A percentile compares a stretch with the other conserved stretches of the same genome.
These are phyloP conservation scores for Microcebus tavaratra DNA, from an alignment of 2,113 vertebrate species.

Conservation along the genomic window DNA sequence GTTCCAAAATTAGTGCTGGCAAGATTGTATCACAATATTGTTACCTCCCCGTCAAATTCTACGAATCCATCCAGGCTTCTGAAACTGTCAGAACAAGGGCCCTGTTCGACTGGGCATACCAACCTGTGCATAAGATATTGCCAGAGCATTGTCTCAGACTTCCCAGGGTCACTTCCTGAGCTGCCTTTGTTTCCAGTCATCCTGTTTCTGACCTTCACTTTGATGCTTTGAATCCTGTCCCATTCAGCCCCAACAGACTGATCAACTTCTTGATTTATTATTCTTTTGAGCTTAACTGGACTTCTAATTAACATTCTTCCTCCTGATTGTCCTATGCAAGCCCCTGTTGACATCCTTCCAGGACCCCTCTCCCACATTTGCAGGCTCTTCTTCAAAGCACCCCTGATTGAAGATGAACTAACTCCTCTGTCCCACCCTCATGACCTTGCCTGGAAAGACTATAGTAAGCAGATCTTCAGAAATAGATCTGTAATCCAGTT, in stretches of 20 bases:
- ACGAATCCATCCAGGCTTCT: not conserved
- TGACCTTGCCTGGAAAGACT: not conserved
- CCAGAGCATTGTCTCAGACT: conserved; percentile 37
- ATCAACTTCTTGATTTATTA: conserved; percentile 43
- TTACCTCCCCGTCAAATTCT: not conserved
- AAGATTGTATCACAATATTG: not conserved
- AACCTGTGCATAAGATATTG: not conserved
- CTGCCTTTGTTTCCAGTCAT: not conserved
- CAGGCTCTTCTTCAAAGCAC: not conserved
- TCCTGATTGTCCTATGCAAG: not conserved
- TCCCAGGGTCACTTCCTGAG: conserved; percentile 24
- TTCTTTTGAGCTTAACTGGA: conserved; percentile 27
- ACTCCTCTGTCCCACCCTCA: not conserved
- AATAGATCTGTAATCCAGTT: not conserved
- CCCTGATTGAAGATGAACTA: not conserved
- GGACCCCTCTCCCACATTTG: not conserved
- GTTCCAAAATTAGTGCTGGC: not conserved
- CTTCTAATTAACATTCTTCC: conserved; percentile 50
- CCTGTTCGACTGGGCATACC: not conserved
- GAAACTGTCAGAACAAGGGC: not conserved
- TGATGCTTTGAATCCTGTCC: not conserved
- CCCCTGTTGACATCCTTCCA: not conserved
- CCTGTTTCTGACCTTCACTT: conserved; percentile 47
- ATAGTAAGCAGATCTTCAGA: not conserved
- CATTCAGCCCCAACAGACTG: not conserved